Base-by-base conservation (phyloP, 2,797 vertebrate species). In the Lagocephalus sceleratus region DNA sequence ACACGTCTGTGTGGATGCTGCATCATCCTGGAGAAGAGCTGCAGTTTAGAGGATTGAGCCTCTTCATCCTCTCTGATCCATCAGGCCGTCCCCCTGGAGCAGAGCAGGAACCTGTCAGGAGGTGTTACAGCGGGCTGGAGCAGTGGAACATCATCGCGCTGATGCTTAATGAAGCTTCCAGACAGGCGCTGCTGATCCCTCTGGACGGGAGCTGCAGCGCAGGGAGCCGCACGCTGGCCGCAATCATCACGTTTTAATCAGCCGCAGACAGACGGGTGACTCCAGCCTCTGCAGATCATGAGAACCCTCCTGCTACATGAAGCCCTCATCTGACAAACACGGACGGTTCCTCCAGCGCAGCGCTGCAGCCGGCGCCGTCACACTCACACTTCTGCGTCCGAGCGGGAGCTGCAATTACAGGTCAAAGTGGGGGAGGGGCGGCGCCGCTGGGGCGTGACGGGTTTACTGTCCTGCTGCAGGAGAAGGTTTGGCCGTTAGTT, bases 101-200 rank as follows among this genome's bases (percentile, higher is more conserved):
- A 9, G 35, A 20, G 8, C 47, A 35, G 63, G 46, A 56, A 65
- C 23, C 53, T 73, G 53, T 25, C 47, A 59, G 23, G 64, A 48
- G 54, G 47, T 48, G 66, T 61, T 22, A 29, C 48, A 16, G 48
- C 23, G 40, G 35, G 22, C 54, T 57, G 42, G 16, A 16, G 45
- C 39, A 32, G 19, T 48, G 43, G 17, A 63, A 50, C 56, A 55
- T 60, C 40, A 48, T 44, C 32, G 51, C 45, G 63, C 10, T 56
- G 57, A 73, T 66, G 59, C 61, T 73, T 66, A 71, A 67, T 69
- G 65, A 67, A 54, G 55, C 60, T 48, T 63, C 43, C 21, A 58
- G 57, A 57, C 54, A 19, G 67, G 56, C 55, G 74, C 47, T 29
- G 35, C 76, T 58, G 67, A 78, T 72, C 67, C 62, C 72, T 55